Percentiles rank a stretch among this genome's conserved stretches.
Conservation (phyloP, 2,113 vertebrate genomes). For the Phrynosoma platyrhinos region DNA sequence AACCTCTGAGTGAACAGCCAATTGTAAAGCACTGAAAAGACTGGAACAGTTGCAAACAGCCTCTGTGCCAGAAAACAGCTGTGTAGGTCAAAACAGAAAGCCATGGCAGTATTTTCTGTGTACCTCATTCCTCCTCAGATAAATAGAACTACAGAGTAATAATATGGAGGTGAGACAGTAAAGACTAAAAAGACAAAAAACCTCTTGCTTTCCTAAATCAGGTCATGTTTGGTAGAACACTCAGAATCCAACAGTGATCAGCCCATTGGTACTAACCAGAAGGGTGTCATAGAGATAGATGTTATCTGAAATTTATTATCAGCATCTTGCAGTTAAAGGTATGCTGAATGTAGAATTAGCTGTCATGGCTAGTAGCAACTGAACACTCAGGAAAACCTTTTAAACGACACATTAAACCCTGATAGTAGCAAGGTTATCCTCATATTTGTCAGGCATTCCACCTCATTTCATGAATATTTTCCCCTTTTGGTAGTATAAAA, state of each 20-base stretch:
- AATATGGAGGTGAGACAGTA: not conserved
- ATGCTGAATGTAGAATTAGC: not conserved
- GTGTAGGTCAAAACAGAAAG: rapidly evolving
- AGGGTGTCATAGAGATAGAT: not conserved
- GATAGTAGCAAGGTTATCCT: too few relatives aligned
- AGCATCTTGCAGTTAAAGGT: not conserved
- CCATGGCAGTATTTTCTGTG: not conserved
- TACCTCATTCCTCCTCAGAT: not conserved
- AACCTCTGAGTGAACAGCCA: not conserved
- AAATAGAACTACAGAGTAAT: not conserved
- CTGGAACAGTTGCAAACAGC: rapidly evolving
- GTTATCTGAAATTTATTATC: not conserved
- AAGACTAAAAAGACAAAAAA: too few relatives aligned
- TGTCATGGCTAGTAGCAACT: not conserved
- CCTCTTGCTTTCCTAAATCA: not conserved
- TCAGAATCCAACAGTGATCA: too few relatives aligned
- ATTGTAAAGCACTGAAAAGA: not conserved
- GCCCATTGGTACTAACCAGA: not conserved
- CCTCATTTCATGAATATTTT: too few relatives aligned
- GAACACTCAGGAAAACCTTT: too few relatives aligned
- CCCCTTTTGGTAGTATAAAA: too few relatives aligned
- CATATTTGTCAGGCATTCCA: too few relatives aligned
- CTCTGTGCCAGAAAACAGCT: not conserved
- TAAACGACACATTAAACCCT: too few relatives aligned
- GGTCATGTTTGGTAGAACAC: not conserved